Base-by-base conservation (phyloP, 2,888 invertebrate species). In the Creontiades dilutus region DNA sequence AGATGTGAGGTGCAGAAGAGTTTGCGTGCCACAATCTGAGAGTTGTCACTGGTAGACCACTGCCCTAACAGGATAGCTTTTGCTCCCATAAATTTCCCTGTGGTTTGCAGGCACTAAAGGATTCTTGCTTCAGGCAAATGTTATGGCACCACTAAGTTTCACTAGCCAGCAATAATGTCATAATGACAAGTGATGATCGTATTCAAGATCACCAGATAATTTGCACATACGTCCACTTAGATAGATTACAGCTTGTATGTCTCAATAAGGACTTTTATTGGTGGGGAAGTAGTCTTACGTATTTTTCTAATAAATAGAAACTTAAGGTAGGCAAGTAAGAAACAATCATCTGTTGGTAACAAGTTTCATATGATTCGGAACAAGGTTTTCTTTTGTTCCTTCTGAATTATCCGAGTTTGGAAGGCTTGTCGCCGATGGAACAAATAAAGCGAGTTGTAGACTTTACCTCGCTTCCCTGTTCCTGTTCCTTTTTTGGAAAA, bases 391-490 rank as follows among this genome's bases (percentile, higher is more conserved):
- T 61, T 61, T 61, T 16, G 16, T 61, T 16, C 11, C 16, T 52
- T 52, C 11, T 12, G 16, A 52, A 12, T 52, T 16, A 14, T 61
- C n/a, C n/a, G 61, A 61, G 19, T 19, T 61, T 61, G n/a, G 61
- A 19, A 19, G n/a, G 3, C 61, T 61, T 61, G 61, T 61, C 61
- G 61, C 61, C 61, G 61, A 61, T 61, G 61, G 61, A 61, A n/a
- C n/a, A 61, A 61, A 61, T 61, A 61, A 61, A 61, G 61, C 61
- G n/a, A 61, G 61, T 61, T 61, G 61, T 61, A 19, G 61, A n/a
- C 61, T 61, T 61, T 61, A 61, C 61, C 61, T 57, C 57, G 57
- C 57, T 61, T 61, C 61, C n/a, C 19, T 61, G n/a, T 61, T 61
- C 61, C 61, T 19, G 61, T 61, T 61, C 3, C 61, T 61, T 61